Conservation (phyloP, 2,797 vertebrate species). For the Pantherophis alleghaniensis region DNA sequence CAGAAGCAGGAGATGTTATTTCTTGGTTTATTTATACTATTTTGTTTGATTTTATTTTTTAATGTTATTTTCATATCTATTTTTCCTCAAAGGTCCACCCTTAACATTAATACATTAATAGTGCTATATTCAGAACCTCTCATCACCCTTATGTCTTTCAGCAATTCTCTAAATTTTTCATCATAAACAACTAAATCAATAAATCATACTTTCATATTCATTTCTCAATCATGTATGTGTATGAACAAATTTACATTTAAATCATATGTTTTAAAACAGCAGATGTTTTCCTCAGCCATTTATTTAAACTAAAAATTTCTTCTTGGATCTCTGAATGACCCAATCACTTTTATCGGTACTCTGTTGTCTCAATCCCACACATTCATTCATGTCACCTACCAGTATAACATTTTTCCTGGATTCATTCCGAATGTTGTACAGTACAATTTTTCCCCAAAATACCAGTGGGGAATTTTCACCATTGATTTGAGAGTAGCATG, state of each 20-base stretch:
- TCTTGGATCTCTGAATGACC: background rate
- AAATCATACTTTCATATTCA: background rate
- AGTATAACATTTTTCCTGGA: background rate
- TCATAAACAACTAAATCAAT: background rate
- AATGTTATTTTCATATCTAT: background rate
- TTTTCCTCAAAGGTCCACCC: background rate
- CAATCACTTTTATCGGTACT: background rate
- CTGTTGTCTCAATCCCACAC: background rate
- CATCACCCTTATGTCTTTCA: background rate
- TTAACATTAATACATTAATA: background rate
- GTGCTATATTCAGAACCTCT: background rate
- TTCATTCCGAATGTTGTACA: background rate
- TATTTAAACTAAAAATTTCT: background rate
- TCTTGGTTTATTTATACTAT: background rate
- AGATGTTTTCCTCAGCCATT: background rate
- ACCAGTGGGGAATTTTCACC: background rate
- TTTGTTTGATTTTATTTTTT: background rate
- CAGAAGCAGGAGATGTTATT: background rate
- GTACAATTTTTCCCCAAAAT: background rate
- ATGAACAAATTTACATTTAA: background rate
- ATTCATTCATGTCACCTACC: background rate
- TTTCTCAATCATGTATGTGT: background rate
- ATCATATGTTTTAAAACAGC: background rate
- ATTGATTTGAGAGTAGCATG: background rate
- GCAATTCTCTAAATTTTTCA: background rate